Evolutionary conservation across 1,140 invertebrate species (phyloP).

Genomic region (Calliphora vicina): DNA sequence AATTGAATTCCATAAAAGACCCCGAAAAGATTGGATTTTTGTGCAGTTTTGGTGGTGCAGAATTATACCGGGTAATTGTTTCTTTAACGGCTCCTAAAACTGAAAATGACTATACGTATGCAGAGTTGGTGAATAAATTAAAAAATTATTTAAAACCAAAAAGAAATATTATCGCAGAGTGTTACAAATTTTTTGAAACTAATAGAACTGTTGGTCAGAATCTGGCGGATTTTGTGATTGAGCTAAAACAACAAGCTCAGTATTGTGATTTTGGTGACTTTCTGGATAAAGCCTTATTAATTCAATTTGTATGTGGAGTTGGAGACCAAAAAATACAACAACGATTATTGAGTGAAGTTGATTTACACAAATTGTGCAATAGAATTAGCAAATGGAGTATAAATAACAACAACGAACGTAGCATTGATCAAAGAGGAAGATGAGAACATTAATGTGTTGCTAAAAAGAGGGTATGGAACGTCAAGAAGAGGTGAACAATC

Average conservation of each 20-base stretch:
- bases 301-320: slow-evolving; percentile 4
- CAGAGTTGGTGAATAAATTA: background rate
- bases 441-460: background rate
- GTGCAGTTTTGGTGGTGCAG: background rate
- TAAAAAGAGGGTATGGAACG: background rate
- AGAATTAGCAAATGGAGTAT: background rate
- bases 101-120: background rate
- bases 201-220: background rate
- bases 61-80: background rate
- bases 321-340: background rate
- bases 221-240: background rate
- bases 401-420: background rate
- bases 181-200: background rate
- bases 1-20: background rate
- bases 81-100: background rate
- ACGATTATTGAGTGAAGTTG: background rate
- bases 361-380: background rate
- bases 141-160: slow-evolving; percentile 9
- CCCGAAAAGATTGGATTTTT: background rate
- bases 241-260: background rate
- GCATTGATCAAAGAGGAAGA: background rate
- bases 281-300: background rate
- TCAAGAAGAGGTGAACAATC: background rate
- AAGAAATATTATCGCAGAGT: slow-evolving; percentile 2
- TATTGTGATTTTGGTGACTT: slow-evolving; percentile 3